These are phyloP conservation scores for Euclidia mi DNA, from an alignment of 2,888 invertebrate genomes.

Conservation along the genomic window DNA sequence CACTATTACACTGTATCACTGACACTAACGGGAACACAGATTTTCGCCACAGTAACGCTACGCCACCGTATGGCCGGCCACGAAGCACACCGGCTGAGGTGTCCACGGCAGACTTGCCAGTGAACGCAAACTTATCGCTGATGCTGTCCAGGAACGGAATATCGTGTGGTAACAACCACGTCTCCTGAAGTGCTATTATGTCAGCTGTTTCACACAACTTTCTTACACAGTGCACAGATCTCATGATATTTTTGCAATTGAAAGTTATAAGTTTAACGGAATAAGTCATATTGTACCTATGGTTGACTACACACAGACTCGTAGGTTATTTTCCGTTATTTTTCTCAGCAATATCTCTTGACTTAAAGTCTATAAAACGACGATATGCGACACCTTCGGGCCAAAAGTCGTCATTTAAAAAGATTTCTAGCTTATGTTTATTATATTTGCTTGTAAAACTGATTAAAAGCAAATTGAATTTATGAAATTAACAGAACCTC, in stretches of 20 bases:
- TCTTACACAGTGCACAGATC: constrained; percentile 6
- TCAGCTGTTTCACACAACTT: constrained; percentile 10
- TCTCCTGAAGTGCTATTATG: constrained; percentile 10
- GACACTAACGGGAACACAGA: constrained; percentile 21
- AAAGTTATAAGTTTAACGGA: constrained; percentile 5
- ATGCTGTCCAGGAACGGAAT: too few species aligned
- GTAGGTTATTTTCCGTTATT: neutral
- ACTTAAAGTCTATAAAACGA: constrained; percentile 32
- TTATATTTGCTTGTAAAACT: too few species aligned
- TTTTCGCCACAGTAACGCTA: constrained; percentile 42
- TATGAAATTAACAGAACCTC: too few species aligned
- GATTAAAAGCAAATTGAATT: too few species aligned
- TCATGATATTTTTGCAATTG: constrained; percentile 11
- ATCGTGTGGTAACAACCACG: too few species aligned
- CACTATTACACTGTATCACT: constrained; percentile 28
- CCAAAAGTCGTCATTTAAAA: constrained; percentile 39
- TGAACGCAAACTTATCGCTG: constrained; percentile 34
- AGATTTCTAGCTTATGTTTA: constrained; percentile 28
- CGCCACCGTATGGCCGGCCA: constrained; percentile 41
- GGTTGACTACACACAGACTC: neutral
- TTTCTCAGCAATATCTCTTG: neutral
- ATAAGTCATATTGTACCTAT: constrained; percentile 11
- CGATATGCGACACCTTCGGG: constrained; percentile 38
- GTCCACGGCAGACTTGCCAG: constrained; percentile 44
- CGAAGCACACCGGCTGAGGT: constrained; percentile 16